Evolutionary conservation across 2,888 invertebrate genomes (phyloP), one percentile per base, ranked within the genome.

Genomic region (Phengaris arion): DNA sequence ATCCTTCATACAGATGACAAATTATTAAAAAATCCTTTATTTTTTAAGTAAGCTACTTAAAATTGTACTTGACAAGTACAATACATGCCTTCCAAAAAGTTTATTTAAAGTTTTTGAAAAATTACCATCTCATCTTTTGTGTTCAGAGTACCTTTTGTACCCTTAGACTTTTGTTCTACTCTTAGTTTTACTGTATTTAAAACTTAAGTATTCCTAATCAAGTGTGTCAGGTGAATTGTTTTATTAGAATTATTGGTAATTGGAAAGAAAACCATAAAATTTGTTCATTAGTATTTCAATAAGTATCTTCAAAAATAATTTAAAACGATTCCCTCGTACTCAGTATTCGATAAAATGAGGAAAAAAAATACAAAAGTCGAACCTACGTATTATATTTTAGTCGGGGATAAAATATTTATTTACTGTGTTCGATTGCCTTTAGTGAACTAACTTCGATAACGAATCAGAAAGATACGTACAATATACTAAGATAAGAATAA

Each of bases 401-500:
- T 35, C 64, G 12, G 35, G 64, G 64, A 64, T 64, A 64, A 52
- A 52, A 64, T 59, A 64, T 35, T 35, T 64, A 64, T 64, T 64
- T 45, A 45, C 64, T 45, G 64, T 51, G 70, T 48, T 70, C 74
- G 76, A 76, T 74, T 77, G 75, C 77, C 79, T 80, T 81, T 79
- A 81, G 79, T 82, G 79, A 81, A 78, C 78, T 79, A 82, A 82
- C 81, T 81, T 82, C 79, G 76, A 82, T 83, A 81, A 80, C 76
- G 81, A 79, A 79, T 79, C 79, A 82, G 81, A 81, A 82, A 83
- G 75, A 81, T 85, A 85, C 84, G 83, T 82, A 83, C 82, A 80
- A 80, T 78, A 83, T 83, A 83, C 82, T 83, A 80, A 89, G 90
- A 90, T 91, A 91, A 92, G 89, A 86, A 86, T 89, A 88, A 87